Conservation (phyloP, 2,113 vertebrate genomes). For the Neoarius graeffei region DNA sequence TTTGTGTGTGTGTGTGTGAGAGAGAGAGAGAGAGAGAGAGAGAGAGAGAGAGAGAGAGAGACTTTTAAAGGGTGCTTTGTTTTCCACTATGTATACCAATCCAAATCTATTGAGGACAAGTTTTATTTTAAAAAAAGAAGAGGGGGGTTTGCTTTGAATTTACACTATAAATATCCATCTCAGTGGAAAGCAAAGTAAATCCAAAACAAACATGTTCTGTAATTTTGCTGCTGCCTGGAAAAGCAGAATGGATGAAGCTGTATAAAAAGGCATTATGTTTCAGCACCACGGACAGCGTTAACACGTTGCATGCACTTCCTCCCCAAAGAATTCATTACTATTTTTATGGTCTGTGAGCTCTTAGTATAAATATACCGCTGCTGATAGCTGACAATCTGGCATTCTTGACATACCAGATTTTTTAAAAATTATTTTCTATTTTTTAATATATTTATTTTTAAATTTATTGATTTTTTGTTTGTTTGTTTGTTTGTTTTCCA, state of each 20-base stretch:
- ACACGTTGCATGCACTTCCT: not conserved
- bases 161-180: not conserved
- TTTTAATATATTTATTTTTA: too few species aligned
- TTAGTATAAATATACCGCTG: not conserved
- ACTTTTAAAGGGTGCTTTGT: slow-evolving; percentile 14
- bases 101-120: not conserved
- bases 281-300: not conserved
- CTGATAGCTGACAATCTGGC: not conserved
- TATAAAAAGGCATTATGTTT: not conserved
- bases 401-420: not conserved
- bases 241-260: not conserved
- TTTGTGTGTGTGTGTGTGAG: not conserved
- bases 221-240: not conserved
- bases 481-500: not conserved
- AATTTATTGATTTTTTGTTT: not conserved
- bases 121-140: not conserved
- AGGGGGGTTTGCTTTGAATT: not conserved
- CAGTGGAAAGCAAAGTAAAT: not conserved
- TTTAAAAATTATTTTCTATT: not conserved
- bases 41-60: slow-evolving; percentile 4
- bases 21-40: slow-evolving; percentile 3
- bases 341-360: not conserved
- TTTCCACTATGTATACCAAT: not conserved
- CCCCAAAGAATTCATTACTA: not conserved
- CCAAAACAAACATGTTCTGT: not conserved